phyloP scores from a whole-genome alignment of 2,113 vertebrate species.

The Pteronura brasiliensis region DNA sequence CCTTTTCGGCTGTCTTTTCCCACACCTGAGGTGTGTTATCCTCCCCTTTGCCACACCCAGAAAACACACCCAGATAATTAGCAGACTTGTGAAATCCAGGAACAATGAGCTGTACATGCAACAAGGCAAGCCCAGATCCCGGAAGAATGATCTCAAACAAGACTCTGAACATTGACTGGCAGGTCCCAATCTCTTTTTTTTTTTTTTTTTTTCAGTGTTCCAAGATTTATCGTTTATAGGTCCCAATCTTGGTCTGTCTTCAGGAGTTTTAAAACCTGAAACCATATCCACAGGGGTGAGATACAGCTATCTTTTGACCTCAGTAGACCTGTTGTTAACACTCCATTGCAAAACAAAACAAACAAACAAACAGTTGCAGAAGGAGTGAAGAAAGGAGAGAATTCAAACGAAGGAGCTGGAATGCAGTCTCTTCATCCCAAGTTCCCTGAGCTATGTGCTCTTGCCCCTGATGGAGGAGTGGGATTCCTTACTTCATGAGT shows the following conservation, averaged over 20 bases:
- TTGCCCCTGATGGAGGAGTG: not conserved
- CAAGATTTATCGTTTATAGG: no score
- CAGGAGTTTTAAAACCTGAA: slow-evolving; percentile 11
- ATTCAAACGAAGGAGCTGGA: not conserved
- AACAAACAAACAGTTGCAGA: not conserved
- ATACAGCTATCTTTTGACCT: not conserved
- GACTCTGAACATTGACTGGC: not conserved
- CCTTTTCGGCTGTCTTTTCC: not conserved
- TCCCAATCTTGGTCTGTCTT: not conserved
- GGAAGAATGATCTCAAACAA: not conserved
- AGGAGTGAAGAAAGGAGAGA: not conserved
- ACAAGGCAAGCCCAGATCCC: not conserved
- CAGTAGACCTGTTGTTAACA: not conserved
- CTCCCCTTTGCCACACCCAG: slow-evolving; percentile 39
- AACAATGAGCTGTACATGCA: not conserved
- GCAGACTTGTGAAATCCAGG: slow-evolving; percentile 18
- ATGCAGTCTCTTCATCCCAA: not conserved
- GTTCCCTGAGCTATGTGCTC: not conserved
- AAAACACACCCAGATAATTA: slow-evolving; percentile 43
- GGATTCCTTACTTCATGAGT: not conserved
- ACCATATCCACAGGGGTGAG: not conserved
- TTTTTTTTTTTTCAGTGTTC: no score
- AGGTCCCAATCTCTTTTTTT: not conserved
- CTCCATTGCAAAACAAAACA: not conserved
- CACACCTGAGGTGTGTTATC: not conserved